Percentiles rank a stretch among this genome's conserved stretches.
phyloP scores from a whole-genome alignment of 2,797 vertebrate species.

The Propithecus deckenii region DNA sequence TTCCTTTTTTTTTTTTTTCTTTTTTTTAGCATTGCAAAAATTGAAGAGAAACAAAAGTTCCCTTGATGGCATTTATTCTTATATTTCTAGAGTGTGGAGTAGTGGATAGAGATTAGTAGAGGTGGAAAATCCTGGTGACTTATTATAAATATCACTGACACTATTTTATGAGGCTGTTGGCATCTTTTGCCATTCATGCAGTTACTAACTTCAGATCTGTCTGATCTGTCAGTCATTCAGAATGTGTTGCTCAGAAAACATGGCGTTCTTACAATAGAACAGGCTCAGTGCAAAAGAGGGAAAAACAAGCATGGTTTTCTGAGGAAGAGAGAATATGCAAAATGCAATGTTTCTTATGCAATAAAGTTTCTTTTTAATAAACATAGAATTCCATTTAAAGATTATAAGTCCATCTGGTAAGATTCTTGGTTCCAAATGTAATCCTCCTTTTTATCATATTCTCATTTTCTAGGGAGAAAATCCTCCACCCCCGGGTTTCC shows the following conservation, averaged over 20 bases:
- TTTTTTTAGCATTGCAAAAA: slow-evolving; percentile 11
- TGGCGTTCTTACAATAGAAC: not conserved
- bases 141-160: not conserved
- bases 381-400: slow-evolving; percentile 37
- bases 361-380: slow-evolving; percentile 4
- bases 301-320: not conserved
- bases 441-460: slow-evolving; percentile 66
- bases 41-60: slow-evolving; percentile 19
- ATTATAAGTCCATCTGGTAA: not conserved
- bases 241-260: slow-evolving; percentile 12
- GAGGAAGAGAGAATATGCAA: slow-evolving; percentile 23
- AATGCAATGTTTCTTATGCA: not conserved
- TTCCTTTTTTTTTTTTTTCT: not conserved
- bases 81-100: slow-evolving; percentile 1
- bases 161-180: not conserved
- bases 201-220: slow-evolving; percentile 27
- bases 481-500: slow-evolving; percentile 87
- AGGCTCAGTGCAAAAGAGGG: not conserved
- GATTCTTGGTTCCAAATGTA: slow-evolving; percentile 51
- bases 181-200: slow-evolving; percentile 44
- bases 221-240: slow-evolving; percentile 41
- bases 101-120: slow-evolving; percentile 49
- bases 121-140: not conserved
- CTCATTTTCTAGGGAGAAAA: slow-evolving; percentile 88
- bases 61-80: slow-evolving; percentile 48